Evolutionary conservation across 2,888 invertebrate genomes (phyloP).

Genomic region (Caradrina kadenii): DNA sequence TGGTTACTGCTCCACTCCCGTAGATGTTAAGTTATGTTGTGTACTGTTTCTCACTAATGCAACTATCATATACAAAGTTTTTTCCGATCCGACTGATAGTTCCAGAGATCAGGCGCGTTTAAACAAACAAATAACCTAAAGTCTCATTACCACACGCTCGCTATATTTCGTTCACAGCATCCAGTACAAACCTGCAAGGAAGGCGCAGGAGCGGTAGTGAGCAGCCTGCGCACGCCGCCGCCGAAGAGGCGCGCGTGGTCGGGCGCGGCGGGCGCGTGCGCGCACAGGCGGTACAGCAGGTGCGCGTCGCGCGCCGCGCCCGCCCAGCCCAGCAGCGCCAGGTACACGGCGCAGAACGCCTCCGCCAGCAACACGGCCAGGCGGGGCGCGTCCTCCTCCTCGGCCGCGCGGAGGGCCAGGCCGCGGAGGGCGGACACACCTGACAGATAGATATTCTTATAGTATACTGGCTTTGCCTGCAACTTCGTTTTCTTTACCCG

Average conservation of each 20-base stretch:
- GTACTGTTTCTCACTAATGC: too few species aligned
- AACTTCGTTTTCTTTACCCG: too few species aligned
- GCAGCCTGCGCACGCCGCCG: constrained; percentile 96
- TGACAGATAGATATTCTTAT: constrained; percentile 48
- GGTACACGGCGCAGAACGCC: constrained; percentile 97
- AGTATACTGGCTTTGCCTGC: too few species aligned
- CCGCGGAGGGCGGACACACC: constrained; percentile 98
- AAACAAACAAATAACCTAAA: too few species aligned
- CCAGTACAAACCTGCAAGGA: background rate
- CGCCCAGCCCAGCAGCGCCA: constrained; percentile 98
- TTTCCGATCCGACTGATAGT: too few species aligned
- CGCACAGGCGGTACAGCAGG: constrained; percentile 96
- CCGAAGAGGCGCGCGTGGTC: constrained; percentile 97
- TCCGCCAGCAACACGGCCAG: constrained; percentile 97
- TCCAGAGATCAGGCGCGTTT: too few species aligned
- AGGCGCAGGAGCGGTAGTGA: constrained; percentile 93
- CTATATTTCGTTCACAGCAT: background rate
- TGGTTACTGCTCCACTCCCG: too few species aligned
- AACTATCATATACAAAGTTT: too few species aligned
- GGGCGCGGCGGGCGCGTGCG: constrained; percentile 94
- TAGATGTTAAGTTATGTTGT: too few species aligned
- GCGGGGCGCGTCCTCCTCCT: constrained; percentile 97
- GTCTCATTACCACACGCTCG: too few species aligned
- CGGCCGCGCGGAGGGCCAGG: constrained; percentile 97
- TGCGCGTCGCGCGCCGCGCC: constrained; percentile 98